Percentiles rank a stretch among this genome's conserved stretches.
Conservation (phyloP, 2,797 vertebrate genomes). For the Hypotaenidia philippensis region DNA sequence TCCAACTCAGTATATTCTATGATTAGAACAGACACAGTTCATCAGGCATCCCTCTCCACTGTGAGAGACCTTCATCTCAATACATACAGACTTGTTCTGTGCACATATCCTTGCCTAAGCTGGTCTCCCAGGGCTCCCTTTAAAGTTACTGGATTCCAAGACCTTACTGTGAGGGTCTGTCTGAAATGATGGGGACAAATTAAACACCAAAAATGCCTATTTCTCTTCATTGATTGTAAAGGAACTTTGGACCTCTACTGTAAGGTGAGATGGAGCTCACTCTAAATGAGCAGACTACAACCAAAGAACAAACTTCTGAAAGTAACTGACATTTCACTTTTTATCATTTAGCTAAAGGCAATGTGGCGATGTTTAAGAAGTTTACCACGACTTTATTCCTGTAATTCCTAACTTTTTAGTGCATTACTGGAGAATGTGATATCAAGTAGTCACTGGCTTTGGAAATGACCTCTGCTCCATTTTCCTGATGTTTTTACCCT, state of each 20-base stretch:
- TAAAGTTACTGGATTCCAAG: neutral
- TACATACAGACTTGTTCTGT: rapidly evolving
- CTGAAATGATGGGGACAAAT: neutral
- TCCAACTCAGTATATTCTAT: too few species aligned
- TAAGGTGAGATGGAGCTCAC: neutral
- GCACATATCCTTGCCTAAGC: neutral
- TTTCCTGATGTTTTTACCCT: neutral
- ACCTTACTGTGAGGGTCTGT: neutral
- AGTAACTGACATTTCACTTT: neutral
- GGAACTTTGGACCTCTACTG: neutral
- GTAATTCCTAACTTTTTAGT: neutral
- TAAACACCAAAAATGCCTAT: neutral
- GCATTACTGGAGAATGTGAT: neutral
- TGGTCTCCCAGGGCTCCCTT: neutral
- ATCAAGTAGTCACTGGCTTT: neutral
- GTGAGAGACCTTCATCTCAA: neutral
- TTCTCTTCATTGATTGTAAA: neutral
- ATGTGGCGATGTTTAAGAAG: neutral
- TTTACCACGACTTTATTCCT: neutral
- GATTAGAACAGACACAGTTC: neutral
- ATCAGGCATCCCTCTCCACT: neutral
- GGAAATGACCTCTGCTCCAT: neutral
- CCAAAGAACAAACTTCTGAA: neutral
- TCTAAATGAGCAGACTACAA: neutral
- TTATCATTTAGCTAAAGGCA: neutral